A percentile compares a stretch with the other conserved stretches of the same genome.
phyloP scores from a whole-genome alignment of 2,797 vertebrate species.

The Coccyzus lansbergi region DNA sequence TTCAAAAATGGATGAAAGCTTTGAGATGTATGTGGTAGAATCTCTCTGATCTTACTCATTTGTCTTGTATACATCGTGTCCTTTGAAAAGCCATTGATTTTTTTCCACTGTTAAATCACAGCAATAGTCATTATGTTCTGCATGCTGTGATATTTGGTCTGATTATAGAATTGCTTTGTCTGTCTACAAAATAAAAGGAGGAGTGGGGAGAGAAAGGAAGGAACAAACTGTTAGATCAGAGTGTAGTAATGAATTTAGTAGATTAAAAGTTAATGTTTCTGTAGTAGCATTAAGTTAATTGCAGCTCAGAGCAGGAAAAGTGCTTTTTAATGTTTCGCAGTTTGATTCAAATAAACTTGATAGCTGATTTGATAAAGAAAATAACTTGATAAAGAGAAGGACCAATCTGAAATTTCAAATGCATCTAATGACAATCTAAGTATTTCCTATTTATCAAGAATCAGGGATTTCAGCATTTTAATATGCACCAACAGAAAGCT shows the following conservation, averaged over 20 bases:
- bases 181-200: not conserved
- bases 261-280: not conserved
- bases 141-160: not conserved
- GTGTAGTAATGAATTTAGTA: not conserved
- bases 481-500: not conserved
- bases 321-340: not conserved
- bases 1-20: not conserved
- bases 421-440: not conserved
- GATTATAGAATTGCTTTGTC: not conserved
- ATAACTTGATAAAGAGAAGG: not conserved
- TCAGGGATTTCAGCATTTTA: not conserved
- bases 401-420: not conserved
- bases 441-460: not conserved
- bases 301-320: not conserved
- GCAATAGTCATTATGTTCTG: not conserved
- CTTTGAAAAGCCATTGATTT: not conserved
- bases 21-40: not conserved
- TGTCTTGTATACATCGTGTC: not conserved
- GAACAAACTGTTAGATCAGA: not conserved
- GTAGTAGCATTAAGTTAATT: not conserved
- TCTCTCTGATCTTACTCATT: not conserved
- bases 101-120: not conserved
- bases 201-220: not conserved
- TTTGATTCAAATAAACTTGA: not conserved
- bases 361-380: not conserved